Conservation (phyloP, 2,888 invertebrate species). For the Melolontha melolontha region DNA sequence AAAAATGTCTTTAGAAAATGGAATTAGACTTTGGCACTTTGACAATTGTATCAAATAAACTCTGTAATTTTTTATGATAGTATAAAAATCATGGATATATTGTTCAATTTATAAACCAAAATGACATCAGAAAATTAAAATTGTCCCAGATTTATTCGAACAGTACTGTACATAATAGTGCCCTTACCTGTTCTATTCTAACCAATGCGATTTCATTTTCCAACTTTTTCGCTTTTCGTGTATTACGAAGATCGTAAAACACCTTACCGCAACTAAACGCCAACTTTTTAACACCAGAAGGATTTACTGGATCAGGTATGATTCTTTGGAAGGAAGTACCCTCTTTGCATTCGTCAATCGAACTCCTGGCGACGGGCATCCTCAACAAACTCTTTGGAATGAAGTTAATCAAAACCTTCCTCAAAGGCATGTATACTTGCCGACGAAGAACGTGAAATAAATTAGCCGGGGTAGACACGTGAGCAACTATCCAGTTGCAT, state of each 20-base stretch:
- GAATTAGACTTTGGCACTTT: too few species aligned
- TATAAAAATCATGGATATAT: too few species aligned
- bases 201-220: conserved; percentile 83
- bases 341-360: conserved; percentile 91
- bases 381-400: conserved; percentile 96
- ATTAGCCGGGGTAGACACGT: conserved; percentile 95
- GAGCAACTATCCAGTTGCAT: conserved; percentile 96
- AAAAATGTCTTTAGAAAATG: too few species aligned
- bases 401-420: conserved; percentile 96
- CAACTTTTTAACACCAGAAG: conserved; percentile 79
- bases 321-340: conserved; percentile 82
- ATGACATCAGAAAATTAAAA: too few species aligned
- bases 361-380: conserved; percentile 92
- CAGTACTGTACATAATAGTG: conserved; percentile 44
- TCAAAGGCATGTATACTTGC: conserved; percentile 95
- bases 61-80: too few species aligned
- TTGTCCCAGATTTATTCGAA: too few species aligned
- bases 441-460: conserved; percentile 95
- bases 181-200: conserved; percentile 83
- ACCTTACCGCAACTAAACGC: conserved; percentile 92
- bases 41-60: too few species aligned
- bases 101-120: too few species aligned
- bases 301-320: conserved; percentile 79
- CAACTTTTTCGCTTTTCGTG: conserved; percentile 76
- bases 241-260: conserved; percentile 89